phyloP scores from a whole-genome alignment of 2,113 vertebrate genomes.

The Polypterus senegalus region DNA sequence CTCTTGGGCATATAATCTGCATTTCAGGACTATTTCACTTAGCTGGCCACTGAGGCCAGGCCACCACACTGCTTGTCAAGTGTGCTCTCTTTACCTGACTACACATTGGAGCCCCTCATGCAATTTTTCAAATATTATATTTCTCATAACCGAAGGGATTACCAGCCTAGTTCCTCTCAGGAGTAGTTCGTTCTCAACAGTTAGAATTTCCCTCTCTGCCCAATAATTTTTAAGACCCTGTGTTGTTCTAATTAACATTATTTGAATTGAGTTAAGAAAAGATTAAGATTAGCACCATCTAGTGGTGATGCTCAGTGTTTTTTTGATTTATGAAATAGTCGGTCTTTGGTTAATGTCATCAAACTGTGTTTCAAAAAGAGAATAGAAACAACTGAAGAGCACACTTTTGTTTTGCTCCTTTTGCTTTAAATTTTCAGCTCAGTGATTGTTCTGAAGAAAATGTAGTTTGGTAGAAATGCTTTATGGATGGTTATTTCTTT shows the following conservation, averaged over 20 bases:
- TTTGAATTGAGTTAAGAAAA: no score
- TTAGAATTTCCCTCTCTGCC: conserved; percentile 1
- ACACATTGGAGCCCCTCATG: conserved; percentile 16
- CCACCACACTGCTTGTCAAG: conserved; percentile 13
- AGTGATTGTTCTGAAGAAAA: no score
- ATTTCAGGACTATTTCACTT: conserved; percentile 12
- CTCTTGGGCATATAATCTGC: conserved; percentile 2
- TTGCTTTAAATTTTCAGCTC: no score
- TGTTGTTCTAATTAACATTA: conserved; percentile 1
- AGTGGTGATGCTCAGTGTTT: no score
- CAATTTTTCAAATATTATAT: neutral
- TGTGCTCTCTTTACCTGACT: conserved; percentile 10
- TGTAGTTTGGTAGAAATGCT: no score
- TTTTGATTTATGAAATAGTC: no score
- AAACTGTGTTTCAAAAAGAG: no score
- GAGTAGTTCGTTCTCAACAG: conserved; percentile 11
- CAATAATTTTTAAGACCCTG: neutral
- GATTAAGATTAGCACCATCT: no score
- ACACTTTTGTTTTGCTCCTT: no score
- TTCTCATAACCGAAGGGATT: conserved; percentile 6
- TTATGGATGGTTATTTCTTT: no score
- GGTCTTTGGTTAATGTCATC: no score
- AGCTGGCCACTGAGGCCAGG: conserved; percentile 14
- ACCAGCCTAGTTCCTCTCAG: conserved; percentile 5
- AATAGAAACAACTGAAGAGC: no score